Conservation (phyloP, 1,140 invertebrate genomes). For the Caenorhabditis remanei region DNA sequence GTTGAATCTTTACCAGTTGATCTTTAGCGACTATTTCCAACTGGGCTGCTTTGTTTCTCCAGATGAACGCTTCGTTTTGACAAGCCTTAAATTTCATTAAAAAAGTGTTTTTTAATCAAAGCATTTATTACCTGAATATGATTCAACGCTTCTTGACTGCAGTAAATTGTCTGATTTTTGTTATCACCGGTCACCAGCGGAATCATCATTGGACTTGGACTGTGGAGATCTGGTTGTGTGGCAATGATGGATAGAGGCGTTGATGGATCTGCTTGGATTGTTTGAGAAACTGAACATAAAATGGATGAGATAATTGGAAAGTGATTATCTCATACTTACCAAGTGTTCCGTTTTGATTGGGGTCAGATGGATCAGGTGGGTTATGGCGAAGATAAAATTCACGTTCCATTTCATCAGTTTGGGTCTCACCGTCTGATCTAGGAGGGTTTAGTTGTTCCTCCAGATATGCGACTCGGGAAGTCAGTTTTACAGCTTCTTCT, state of each 20-base stretch:
- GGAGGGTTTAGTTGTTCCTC: slow-evolving; percentile 55
- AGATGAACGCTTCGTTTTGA: slow-evolving; percentile 76
- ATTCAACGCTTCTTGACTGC: slow-evolving; percentile 68
- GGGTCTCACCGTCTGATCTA: slow-evolving; percentile 59
- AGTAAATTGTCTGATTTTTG: slow-evolving; percentile 58
- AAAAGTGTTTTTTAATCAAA: neutral
- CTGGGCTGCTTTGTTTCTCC: slow-evolving; percentile 76
- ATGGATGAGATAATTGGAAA: neutral
- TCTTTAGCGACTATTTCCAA: slow-evolving; percentile 75
- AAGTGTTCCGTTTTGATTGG: slow-evolving; percentile 28
- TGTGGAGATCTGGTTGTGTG: slow-evolving; percentile 38
- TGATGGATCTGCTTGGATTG: slow-evolving; percentile 19
- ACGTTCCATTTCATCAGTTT: slow-evolving; percentile 61
- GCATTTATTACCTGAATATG: slow-evolving; percentile 66
- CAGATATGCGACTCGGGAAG: slow-evolving; percentile 33
- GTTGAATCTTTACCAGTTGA: slow-evolving; percentile 66
- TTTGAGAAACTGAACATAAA: slow-evolving; percentile 22
- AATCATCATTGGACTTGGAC: slow-evolving; percentile 6
- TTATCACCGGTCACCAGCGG: slow-evolving; percentile 20
- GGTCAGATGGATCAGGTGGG: slow-evolving; percentile 28
- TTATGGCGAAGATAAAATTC: slow-evolving; percentile 35
- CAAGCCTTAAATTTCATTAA: slow-evolving; percentile 68
- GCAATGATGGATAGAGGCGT: slow-evolving; percentile 34
- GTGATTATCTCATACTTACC: neutral
- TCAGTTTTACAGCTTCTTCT: slow-evolving; percentile 55